Evolutionary conservation across 2,113 vertebrate genomes (phyloP).

Genomic region (Piliocolobus tephrosceles): DNA sequence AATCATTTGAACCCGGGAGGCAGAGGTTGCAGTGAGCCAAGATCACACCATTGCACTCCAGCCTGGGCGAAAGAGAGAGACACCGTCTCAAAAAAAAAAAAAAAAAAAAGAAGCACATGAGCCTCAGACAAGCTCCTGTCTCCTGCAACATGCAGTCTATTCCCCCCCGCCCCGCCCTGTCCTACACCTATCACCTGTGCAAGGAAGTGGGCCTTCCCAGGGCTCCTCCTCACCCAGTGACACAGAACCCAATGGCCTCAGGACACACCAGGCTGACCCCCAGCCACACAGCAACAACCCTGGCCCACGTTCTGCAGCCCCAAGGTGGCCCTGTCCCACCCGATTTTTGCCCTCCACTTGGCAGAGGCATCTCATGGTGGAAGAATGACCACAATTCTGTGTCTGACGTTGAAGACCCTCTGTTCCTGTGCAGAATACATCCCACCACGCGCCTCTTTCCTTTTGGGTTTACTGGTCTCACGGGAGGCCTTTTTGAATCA

Average conservation of each 20-base stretch:
- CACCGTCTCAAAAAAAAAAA: too few species aligned
- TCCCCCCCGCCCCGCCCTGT: neutral
- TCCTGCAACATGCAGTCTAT: neutral
- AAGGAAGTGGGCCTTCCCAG: neutral
- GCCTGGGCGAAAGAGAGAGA: too few species aligned
- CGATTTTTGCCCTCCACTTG: neutral
- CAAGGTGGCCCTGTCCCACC: accelerated
- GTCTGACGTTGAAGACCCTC: neutral
- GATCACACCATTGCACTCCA: too few species aligned
- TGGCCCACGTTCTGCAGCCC: neutral
- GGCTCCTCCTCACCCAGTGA: neutral
- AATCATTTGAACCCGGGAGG: too few species aligned
- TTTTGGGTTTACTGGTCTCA: neutral
- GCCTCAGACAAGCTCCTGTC: neutral
- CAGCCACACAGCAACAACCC: neutral
- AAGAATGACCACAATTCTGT: neutral
- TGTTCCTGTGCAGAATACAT: neutral
- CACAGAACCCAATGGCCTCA: neutral
- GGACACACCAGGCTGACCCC: neutral
- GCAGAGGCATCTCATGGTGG: neutral
- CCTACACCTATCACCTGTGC: neutral
- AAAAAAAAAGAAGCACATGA: too few species aligned
- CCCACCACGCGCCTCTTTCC: too few species aligned
- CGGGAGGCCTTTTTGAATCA: neutral
- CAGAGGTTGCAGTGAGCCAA: too few species aligned